phyloP scores from a whole-genome alignment of 2,888 invertebrate species.

The Drosophila acutilabella region DNA sequence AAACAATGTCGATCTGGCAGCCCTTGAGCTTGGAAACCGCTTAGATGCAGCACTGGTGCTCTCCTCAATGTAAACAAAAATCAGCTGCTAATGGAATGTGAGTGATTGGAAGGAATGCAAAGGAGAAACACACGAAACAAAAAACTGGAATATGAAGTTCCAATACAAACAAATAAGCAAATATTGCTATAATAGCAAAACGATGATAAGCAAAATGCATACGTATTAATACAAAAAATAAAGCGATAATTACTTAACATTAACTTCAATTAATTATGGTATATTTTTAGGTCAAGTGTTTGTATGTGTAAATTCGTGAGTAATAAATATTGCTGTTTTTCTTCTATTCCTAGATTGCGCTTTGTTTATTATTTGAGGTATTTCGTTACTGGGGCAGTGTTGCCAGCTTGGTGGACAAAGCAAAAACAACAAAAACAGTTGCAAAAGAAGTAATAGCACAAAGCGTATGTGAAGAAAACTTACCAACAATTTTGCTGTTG shows the following conservation, averaged over 20 bases:
- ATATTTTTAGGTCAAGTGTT: slow-evolving; percentile 27
- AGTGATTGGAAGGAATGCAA: slow-evolving; percentile 3
- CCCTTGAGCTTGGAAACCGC: background rate
- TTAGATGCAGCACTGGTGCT: slow-evolving; percentile 35
- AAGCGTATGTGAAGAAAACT: slow-evolving; percentile 69
- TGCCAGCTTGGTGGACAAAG: slow-evolving; percentile 56
- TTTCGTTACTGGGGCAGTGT: slow-evolving; percentile 56
- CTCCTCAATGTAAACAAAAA: slow-evolving; percentile 40
- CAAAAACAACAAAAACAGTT: slow-evolving; percentile 55
- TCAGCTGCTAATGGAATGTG: slow-evolving; percentile 37
- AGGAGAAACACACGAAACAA: background rate
- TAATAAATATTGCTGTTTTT: slow-evolving; percentile 1
- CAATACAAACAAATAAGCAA: background rate
- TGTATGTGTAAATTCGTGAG: background rate
- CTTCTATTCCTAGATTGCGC: slow-evolving; percentile 13
- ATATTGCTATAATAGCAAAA: background rate
- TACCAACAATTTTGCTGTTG: slow-evolving; percentile 56
- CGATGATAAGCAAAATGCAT: background rate
- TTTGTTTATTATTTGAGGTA: slow-evolving; percentile 45
- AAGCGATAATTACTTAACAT: background rate
- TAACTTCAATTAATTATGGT: slow-evolving; percentile 2
- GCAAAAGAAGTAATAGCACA: slow-evolving; percentile 70
- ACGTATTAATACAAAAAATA: background rate
- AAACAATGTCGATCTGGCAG: background rate
- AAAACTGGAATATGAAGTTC: background rate